Evolutionary conservation across 2,888 invertebrate genomes (phyloP), one percentile per base, ranked within the genome.

Genomic region (Cabera pusaria): DNA sequence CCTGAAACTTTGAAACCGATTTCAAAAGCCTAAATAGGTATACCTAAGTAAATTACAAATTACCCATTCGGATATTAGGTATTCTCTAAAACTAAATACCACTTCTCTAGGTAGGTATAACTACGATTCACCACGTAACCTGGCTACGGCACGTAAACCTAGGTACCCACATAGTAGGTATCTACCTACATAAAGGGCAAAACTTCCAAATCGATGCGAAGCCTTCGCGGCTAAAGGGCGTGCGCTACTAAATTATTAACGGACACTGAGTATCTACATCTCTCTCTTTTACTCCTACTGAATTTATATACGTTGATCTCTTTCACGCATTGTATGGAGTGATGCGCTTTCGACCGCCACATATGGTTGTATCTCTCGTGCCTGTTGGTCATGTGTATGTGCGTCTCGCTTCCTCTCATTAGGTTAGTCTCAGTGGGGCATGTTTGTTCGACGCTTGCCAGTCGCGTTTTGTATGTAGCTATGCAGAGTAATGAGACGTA

Each of bases 291-390:
- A 17, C 37, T 12, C 66, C 1, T 31, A 40, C 0, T 0, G 0
- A 0, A 0, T 1, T 2, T 18, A 0, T 16, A 49, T 75, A 59
- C 26, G 17, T 6, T 54, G 47, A 28, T 84, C 67, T 69, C 69
- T 9, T 7, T 63, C 49, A 23, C 34, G 12, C 49, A 55, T 57
- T 70, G 59, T 70, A 74, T 71, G 50, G 71, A 65, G 64, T 71
- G 74, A 82, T 87, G 87, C 86, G 85, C 87, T 85, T 88, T 86
- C 81, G 80, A 42, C 82, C 75, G 86, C 84, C 85, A 64, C 68
- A 72, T 78, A 76, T 37, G 48, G 71, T 79, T 39, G 65, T 74
- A 79, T 60, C 75, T 32, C 24, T 83, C 62, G 31, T 33, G 5
- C 31, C 2, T 48, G 39, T 0, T 12, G 16, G n/a, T 0, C 0